Base-by-base conservation (phyloP, 2,113 vertebrate species). In the Melanerpes aurifrons region DNA sequence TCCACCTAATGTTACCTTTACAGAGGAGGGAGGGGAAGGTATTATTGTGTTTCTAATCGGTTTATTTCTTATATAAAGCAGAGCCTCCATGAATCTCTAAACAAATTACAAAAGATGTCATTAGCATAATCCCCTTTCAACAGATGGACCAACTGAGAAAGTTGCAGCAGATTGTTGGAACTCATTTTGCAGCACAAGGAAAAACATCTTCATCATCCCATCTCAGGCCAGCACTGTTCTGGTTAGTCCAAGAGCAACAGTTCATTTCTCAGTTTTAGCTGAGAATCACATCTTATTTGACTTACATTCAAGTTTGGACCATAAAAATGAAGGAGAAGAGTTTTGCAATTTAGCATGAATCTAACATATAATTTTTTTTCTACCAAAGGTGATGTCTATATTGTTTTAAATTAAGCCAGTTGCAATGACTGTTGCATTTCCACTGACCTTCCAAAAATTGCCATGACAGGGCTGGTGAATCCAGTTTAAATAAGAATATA, bases 111-210 rank as follows among this genome's bases (percentile, higher is more conserved):
- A 69, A 87, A 82, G 5, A 11, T 40, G n/a, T 66, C 50, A 43
- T 82, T 92, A 82, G 20, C 72, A 92, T 89, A 89, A 91, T 89
- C 53, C 58, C 8, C 68, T 76, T 91, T 76, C 43, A 91, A 45
- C 72, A 92, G 79, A 87, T 87, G 82, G 54, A 92, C 69, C 73
- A 90, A 87, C 62, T 61, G 71, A 75, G 67, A 91, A 79, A 71
- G 64, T 70, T 94, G 75, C 70, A 81, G 62, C 64, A 43, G 25
- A 37, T 73, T 82, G 18, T 21, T 92, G 89, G 87, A 87, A 59
- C 32, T 61, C 47, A 21, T 53, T 84, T 87, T 87, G 66, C 43
- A 87, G 54, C 3, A 11, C 47, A 71, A 70, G 43, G 57, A 25
- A 61, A 91, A 93, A 85, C 0, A 89, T 68, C 92, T 82, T 84